Conservation (phyloP, 64 coral and sea anemone genomes). For the Montipora sp. region DNA sequence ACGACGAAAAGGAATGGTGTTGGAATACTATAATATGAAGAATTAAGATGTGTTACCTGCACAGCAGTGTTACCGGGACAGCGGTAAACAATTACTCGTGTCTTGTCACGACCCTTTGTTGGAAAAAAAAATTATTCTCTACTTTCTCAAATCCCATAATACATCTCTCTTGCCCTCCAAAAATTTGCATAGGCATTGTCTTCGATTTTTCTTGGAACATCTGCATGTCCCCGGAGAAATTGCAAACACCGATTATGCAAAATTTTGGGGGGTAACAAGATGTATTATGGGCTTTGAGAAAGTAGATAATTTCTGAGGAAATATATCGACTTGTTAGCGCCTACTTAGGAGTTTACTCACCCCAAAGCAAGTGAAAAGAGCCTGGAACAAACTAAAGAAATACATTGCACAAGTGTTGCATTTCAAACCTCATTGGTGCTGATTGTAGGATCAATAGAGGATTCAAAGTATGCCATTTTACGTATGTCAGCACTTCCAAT, state of each 20-base stretch:
- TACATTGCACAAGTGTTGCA: neutral
- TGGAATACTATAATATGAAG: neutral
- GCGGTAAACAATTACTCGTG: constrained; percentile 81
- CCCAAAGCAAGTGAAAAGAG: too few species aligned
- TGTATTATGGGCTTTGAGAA: too few species aligned
- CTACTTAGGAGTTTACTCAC: too few species aligned
- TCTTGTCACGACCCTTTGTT: constrained; percentile 81
- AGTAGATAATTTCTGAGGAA: too few species aligned
- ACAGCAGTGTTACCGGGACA: constrained; percentile 95
- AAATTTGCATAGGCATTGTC: too few species aligned
- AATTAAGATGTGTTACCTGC: constrained; percentile 66
- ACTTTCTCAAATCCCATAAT: too few species aligned
- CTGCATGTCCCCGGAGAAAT: too few species aligned
- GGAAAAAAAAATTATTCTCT: neutral
- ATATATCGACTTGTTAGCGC: too few species aligned
- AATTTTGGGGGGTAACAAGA: too few species aligned
- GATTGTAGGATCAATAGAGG: constrained; percentile 68
- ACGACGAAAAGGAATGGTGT: neutral
- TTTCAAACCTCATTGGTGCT: neutral
- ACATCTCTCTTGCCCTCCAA: too few species aligned
- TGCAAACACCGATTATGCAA: too few species aligned
- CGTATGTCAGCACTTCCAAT: constrained; percentile 86
- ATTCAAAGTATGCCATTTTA: constrained; percentile 97
- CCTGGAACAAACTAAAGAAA: neutral
- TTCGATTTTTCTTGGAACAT: too few species aligned